Percentiles rank a stretch among this genome's conserved stretches.
Conservation (phyloP, 1,140 invertebrate species). For the Drosophila willistoni region DNA sequence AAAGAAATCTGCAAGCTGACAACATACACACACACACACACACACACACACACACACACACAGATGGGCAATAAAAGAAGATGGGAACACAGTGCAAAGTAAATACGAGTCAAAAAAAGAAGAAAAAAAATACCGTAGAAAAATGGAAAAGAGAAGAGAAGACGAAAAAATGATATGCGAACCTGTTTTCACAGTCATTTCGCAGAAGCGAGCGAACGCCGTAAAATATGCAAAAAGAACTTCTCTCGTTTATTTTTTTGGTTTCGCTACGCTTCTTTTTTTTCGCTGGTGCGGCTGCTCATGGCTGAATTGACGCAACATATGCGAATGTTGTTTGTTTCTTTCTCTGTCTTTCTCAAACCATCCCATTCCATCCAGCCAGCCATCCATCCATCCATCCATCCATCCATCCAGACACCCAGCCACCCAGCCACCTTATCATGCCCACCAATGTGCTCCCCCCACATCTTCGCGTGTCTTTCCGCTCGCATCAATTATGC, state of each 20-base stretch:
- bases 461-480: slow-evolving; percentile 4
- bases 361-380: background rate
- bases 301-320: slow-evolving; percentile 76
- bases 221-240: slow-evolving; percentile 78
- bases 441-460: background rate
- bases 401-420: background rate
- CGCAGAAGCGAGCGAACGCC: slow-evolving; percentile 45
- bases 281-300: slow-evolving; percentile 60
- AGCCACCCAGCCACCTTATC: slow-evolving; percentile 6
- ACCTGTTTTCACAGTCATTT: slow-evolving; percentile 79
- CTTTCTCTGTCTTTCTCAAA: slow-evolving; percentile 21
- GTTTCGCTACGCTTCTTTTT: slow-evolving; percentile 41
- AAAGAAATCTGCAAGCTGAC: slow-evolving; percentile 75
- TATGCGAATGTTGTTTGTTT: slow-evolving; percentile 63
- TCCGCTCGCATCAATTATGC: slow-evolving; percentile 75
- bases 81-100: slow-evolving; percentile 36
- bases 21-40: slow-evolving; percentile 24
- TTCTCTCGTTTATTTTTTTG: slow-evolving; percentile 51
- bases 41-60: slow-evolving; percentile 10
- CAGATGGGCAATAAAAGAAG: slow-evolving; percentile 20
- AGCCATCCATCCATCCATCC: background rate
- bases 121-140: background rate
- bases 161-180: slow-evolving; percentile 67
- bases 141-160: background rate
- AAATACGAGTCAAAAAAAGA: slow-evolving; percentile 40